These are phyloP conservation scores for Steromphala cineraria DNA, from an alignment of 2,888 invertebrate species.

Conservation along the genomic window DNA sequence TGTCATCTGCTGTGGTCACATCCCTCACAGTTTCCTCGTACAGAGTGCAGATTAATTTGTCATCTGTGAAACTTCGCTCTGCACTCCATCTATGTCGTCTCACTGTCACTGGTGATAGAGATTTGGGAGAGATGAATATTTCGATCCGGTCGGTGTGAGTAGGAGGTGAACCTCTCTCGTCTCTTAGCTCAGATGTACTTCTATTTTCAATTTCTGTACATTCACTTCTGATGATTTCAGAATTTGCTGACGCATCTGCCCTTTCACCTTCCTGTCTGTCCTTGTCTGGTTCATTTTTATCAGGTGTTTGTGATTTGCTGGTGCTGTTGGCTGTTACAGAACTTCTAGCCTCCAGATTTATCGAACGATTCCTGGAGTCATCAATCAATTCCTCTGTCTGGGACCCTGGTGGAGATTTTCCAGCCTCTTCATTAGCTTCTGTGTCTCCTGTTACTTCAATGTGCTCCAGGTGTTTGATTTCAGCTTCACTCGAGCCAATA, in stretches of 20 bases:
- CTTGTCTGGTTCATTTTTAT: too few relatives aligned
- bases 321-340: too few relatives aligned
- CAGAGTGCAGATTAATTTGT: neutral
- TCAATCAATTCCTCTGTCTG: neutral
- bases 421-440: neutral
- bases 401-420: neutral
- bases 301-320: too few relatives aligned
- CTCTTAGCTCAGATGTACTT: neutral
- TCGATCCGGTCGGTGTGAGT: neutral
- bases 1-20: neutral
- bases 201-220: too few relatives aligned
- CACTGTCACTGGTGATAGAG: neutral
- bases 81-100: neutral
- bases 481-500: neutral
- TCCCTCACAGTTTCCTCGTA: neutral
- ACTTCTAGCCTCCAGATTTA: too few relatives aligned
- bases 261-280: too few relatives aligned
- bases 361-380: too few relatives aligned
- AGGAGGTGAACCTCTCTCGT: neutral
- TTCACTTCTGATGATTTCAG: too few relatives aligned
- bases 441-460: neutral
- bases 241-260: too few relatives aligned
- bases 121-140: neutral
- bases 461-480: neutral
- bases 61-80: neutral